Percentiles rank a stretch among this genome's conserved stretches.
Evolutionary conservation across 2,113 vertebrate species (phyloP).

Genomic region (Mugil cephalus): DNA sequence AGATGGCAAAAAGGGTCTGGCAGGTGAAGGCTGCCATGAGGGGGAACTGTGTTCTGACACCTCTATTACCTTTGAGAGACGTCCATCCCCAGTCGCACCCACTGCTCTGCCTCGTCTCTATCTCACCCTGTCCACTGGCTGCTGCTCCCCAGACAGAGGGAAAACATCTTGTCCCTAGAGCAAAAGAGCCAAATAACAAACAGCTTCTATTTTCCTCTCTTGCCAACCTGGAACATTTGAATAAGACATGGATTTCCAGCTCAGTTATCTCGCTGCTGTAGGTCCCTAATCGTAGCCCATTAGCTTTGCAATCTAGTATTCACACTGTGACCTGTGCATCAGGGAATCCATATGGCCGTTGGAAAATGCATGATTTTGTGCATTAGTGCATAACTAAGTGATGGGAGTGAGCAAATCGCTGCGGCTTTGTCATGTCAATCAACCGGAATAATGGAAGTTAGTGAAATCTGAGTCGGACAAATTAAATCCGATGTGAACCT

Average conservation of each 20-base stretch:
- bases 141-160: constrained; percentile 29
- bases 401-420: constrained; percentile 43
- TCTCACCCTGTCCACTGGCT: constrained; percentile 39
- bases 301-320: constrained; percentile 19
- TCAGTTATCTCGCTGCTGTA: constrained; percentile 33
- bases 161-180: constrained; percentile 40
- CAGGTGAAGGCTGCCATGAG: constrained; percentile 58
- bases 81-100: constrained; percentile 42
- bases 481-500: constrained; percentile 59
- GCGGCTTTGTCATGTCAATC: constrained; percentile 51
- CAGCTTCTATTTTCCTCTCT: constrained; percentile 25
- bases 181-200: constrained; percentile 63
- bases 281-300: constrained; percentile 28
- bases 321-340: constrained; percentile 14
- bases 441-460: constrained; percentile 49
- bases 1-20: constrained; percentile 46
- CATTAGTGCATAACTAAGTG: constrained; percentile 37
- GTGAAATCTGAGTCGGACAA: constrained; percentile 55
- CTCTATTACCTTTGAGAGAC: constrained; percentile 79
- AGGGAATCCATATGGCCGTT: constrained; percentile 25
- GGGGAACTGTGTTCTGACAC: constrained; percentile 65
- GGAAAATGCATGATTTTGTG: constrained; percentile 36
- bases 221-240: constrained; percentile 44
- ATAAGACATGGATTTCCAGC: constrained; percentile 36
- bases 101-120: constrained; percentile 25